Evolutionary conservation across 2,113 vertebrate genomes (phyloP).

Genomic region (Pardalotus punctatus): DNA sequence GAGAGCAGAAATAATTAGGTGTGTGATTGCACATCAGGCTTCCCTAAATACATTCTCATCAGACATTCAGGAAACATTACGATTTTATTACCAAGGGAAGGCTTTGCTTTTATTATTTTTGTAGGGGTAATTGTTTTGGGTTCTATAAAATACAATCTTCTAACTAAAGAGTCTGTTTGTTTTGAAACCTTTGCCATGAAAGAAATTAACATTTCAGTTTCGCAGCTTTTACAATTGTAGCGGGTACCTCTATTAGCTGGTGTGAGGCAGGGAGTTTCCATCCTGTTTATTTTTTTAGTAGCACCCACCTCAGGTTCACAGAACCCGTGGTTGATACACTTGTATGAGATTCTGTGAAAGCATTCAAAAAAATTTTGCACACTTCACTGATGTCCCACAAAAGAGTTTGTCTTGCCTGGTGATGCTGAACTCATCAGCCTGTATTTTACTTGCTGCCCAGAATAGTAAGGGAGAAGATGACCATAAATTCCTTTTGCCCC

Average conservation of each 20-base stretch:
- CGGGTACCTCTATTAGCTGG: background rate
- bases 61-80: background rate
- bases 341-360: background rate
- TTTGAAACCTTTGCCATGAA: conserved; percentile 8
- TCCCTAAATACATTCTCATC: conserved; percentile 6
- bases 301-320: background rate
- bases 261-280: background rate
- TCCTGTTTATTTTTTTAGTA: background rate
- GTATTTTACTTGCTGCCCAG: background rate
- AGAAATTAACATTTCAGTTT: conserved; percentile 26
- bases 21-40: conserved; percentile 24
- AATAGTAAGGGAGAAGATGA: background rate
- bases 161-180: background rate
- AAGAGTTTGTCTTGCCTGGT: background rate
- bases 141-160: background rate
- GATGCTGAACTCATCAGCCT: background rate
- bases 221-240: background rate
- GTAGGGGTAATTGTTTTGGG: background rate
- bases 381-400: background rate
- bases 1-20: conserved; percentile 26
- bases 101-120: conserved; percentile 30
- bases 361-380: background rate
- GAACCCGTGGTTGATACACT: background rate
- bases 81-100: conserved; percentile 13
- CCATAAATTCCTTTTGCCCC: background rate